Base-by-base conservation (phyloP, 2,888 invertebrate species). In the Drosophila hamatofila region DNA sequence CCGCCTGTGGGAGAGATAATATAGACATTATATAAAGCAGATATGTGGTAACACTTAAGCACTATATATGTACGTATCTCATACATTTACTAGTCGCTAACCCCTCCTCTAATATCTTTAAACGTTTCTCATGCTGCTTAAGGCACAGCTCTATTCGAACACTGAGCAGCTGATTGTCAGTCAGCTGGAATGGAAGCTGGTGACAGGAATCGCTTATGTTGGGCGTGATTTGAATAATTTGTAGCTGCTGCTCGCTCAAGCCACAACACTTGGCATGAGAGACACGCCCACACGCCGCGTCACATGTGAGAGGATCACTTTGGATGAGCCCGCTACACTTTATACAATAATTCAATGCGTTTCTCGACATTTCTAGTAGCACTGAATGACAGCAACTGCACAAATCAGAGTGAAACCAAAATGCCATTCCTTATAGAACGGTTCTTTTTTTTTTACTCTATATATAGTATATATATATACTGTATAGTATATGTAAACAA, bases 91-190 rank as follows among this genome's bases (percentile, higher is more conserved):
- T 56, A 23, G 52, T 48, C 6, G 37, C 66, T 25, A 78, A 21
- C 0, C 49, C 44, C 44, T 49, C n/a, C 30, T 79, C 88, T 16
- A 88, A 30, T 7, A 65, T 16, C 25, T 78, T 58, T 21, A 85
- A 62, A 7, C 88, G 75, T 35, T 88, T 89, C 64, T 81, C 89
- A 25, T 88, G 82, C 33, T 68, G 68, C 21, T 48, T 66, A 0
- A 89, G 54, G 23, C 65, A 68, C 1, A 67, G 49, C 2, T 89
- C 79, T 41, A 89, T 67, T 70, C 7, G n/a, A n/a, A 49, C 14
- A 23, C 16, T 16, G 23, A 44, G 23, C 14, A 23, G 49, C 3
- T 27, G 51, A 7, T 35, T 35, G n/a, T 9, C 55, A 23, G 61
- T 18, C 8, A 1, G 3, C 7, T 39, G n/a, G n/a, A n/a, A n/a